phyloP scores from a whole-genome alignment of 2,797 vertebrate genomes.

The Micropoecilia bifurca region DNA sequence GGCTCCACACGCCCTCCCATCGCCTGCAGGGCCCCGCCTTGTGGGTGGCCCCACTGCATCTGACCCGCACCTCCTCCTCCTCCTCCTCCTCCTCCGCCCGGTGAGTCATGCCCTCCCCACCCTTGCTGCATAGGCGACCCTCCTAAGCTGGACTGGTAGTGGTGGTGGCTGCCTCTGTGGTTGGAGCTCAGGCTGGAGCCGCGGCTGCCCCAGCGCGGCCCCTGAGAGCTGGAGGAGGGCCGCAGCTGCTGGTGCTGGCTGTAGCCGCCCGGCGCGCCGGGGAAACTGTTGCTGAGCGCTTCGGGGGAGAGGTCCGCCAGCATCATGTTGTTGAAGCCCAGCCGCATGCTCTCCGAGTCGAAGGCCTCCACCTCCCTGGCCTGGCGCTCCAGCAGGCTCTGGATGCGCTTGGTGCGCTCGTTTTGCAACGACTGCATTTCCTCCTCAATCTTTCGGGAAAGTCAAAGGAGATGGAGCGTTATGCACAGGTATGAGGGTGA shows the following conservation, averaged over 20 bases:
- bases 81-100: constrained; percentile 79
- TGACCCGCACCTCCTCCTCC: constrained; percentile 60
- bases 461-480: not conserved
- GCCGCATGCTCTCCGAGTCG: constrained; percentile 98
- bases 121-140: constrained; percentile 89
- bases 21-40: constrained; percentile 88
- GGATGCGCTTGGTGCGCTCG: constrained; percentile 93
- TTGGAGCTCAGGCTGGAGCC: constrained; percentile 76
- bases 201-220: constrained; percentile 87
- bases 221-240: constrained; percentile 86
- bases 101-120: constrained; percentile 94
- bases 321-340: constrained; percentile 99
- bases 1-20: constrained; percentile 95
- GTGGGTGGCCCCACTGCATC: constrained; percentile 91
- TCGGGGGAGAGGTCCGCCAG: constrained; percentile 97
- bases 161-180: constrained; percentile 85
- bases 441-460: constrained; percentile 90
- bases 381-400: constrained; percentile 96
- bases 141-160: constrained; percentile 92
- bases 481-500: not conserved
- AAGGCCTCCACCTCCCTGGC: constrained; percentile 98
- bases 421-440: constrained; percentile 97
- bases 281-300: constrained; percentile 96
- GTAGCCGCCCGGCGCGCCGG: constrained; percentile 91
- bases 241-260: constrained; percentile 85